phyloP scores from a whole-genome alignment of 2,888 invertebrate genomes.

The Azorinus chamasolen region DNA sequence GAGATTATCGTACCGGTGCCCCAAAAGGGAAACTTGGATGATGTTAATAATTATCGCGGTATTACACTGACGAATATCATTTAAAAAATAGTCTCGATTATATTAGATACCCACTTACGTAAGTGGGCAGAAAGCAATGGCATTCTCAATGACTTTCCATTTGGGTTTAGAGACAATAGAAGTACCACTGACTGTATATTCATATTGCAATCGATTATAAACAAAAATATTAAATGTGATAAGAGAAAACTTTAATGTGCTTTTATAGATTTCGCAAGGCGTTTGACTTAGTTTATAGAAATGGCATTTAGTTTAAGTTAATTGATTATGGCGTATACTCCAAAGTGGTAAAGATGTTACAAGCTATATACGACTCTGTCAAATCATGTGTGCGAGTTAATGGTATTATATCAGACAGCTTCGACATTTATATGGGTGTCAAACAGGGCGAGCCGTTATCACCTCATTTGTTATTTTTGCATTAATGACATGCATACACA shows the following conservation, averaged over 20 bases:
- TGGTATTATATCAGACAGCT: too few relatives aligned
- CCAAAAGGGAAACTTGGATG: not conserved
- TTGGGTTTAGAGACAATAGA: conserved; percentile 24
- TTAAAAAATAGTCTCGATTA: not conserved
- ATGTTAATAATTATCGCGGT: too few relatives aligned
- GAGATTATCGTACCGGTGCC: conserved; percentile 19
- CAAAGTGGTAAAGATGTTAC: too few relatives aligned
- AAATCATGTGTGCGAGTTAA: too few relatives aligned
- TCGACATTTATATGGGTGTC: not conserved
- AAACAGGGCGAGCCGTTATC: not conserved
- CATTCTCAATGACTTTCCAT: conserved; percentile 11
- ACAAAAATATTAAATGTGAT: too few relatives aligned
- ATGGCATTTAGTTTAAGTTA: too few relatives aligned
- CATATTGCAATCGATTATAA: too few relatives aligned
- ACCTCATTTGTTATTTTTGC: not conserved
- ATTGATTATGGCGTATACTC: not conserved
- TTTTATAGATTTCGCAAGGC: not conserved
- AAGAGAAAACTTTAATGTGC: not conserved
- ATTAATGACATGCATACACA: not conserved
- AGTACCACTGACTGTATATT: not conserved
- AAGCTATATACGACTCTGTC: not conserved
- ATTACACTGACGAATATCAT: too few relatives aligned
- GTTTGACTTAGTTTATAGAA: not conserved
- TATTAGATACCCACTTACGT: conserved; percentile 7
- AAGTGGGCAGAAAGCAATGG: conserved; percentile 9